Evolutionary conservation across 2,888 invertebrate species (phyloP).

Genomic region (Thereva unica): DNA sequence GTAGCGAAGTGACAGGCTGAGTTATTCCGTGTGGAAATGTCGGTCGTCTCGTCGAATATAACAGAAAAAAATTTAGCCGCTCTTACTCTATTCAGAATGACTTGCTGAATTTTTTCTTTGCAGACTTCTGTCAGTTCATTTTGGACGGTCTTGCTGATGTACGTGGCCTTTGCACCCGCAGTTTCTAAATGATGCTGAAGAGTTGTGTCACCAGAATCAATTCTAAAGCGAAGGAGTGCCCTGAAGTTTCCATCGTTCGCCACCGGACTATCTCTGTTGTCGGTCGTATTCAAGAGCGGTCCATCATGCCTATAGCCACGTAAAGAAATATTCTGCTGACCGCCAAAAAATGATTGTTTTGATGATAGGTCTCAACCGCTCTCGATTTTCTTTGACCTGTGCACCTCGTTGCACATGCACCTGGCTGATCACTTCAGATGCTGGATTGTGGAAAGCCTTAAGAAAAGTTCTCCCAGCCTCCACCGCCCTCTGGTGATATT

Average conservation of each 20-base stretch:
- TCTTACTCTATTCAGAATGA: neutral
- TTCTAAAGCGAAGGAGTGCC: neutral
- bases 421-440: too few species aligned
- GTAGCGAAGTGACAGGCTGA: neutral
- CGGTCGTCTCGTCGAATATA: neutral
- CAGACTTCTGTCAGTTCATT: neutral
- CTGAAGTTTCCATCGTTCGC: neutral
- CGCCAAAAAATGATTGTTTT: too few species aligned
- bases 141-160: neutral
- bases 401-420: too few species aligned
- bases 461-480: too few species aligned
- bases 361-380: too few species aligned
- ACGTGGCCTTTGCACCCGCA: neutral
- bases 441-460: too few species aligned
- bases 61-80: neutral
- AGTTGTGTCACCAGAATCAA: neutral
- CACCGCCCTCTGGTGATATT: too few species aligned
- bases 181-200: neutral
- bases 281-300: too few species aligned
- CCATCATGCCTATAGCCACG: neutral
- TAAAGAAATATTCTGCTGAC: neutral
- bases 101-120: neutral
- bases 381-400: too few species aligned
- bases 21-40: neutral
- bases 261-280: neutral